phyloP scores from a whole-genome alignment of 2,113 vertebrate species.

The Alouatta palliata region DNA sequence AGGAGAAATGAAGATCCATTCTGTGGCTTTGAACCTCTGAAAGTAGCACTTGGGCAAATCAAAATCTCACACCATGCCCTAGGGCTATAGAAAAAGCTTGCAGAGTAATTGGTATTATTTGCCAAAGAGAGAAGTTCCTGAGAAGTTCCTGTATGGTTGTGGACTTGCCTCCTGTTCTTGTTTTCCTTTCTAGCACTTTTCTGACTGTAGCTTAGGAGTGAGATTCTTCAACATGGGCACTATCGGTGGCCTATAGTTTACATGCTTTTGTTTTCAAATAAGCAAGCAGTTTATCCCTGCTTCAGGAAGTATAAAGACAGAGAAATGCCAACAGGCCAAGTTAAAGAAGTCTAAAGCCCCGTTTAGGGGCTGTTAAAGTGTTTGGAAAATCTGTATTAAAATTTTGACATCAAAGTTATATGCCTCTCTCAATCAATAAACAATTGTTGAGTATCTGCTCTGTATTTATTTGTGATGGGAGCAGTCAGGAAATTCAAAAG shows the following conservation, averaged over 20 bases:
- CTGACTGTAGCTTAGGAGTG: background rate
- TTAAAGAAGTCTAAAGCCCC: background rate
- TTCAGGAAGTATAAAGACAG: background rate
- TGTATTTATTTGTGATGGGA: background rate
- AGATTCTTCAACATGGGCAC: background rate
- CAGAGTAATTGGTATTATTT: background rate
- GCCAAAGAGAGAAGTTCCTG: background rate
- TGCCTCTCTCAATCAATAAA: background rate
- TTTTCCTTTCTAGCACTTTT: background rate
- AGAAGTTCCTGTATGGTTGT: background rate
- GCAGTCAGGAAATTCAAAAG: background rate
- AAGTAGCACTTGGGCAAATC: background rate
- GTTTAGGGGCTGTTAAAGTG: background rate
- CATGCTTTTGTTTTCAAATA: background rate
- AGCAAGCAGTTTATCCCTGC: background rate
- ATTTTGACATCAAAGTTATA: background rate
- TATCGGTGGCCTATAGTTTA: background rate
- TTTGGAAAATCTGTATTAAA: slow-evolving; percentile 11
- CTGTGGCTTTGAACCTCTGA: background rate
- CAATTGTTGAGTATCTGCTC: background rate
- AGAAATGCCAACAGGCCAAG: background rate
- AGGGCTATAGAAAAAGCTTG: background rate
- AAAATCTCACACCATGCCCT: background rate
- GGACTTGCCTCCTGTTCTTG: background rate
- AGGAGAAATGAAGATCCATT: background rate